Percentiles rank a stretch among this genome's conserved stretches.
These are phyloP conservation scores for Cepaea hortensis DNA, from an alignment of 2,888 invertebrate genomes.

Conservation along the genomic window DNA sequence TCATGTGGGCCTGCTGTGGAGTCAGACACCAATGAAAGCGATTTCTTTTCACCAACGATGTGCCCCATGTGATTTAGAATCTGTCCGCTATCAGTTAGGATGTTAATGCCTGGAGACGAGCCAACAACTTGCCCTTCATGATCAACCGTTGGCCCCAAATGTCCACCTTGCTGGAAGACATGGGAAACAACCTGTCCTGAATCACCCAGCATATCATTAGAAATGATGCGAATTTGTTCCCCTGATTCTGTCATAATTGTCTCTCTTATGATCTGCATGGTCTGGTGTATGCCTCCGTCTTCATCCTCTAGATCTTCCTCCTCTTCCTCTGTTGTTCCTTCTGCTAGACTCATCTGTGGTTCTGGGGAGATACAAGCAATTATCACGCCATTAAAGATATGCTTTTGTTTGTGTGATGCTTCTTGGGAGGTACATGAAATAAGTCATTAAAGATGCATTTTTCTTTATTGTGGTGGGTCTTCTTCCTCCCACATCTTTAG, in stretches of 20 bases:
- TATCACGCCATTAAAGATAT: background rate
- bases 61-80: conserved; percentile 10
- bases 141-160: background rate
- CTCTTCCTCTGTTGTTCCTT: conserved; percentile 35
- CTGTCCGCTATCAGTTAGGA: conserved; percentile 4
- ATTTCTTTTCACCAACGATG: background rate
- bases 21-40: background rate
- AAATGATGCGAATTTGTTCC: conserved; percentile 36
- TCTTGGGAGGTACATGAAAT: background rate
- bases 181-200: conserved; percentile 17
- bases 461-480: too few species aligned
- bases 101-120: background rate
- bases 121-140: background rate
- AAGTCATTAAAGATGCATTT: background rate
- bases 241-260: conserved; percentile 42
- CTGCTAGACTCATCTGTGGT: conserved; percentile 33
- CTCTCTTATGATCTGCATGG: conserved; percentile 40
- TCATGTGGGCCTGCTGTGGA: background rate
- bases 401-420: background rate
- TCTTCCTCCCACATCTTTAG: too few species aligned
- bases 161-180: background rate
- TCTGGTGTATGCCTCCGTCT: conserved; percentile 24
- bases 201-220: conserved; percentile 1
- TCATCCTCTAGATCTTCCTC: conserved; percentile 43
- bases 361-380: conserved; percentile 7